Conservation (phyloP, 2,797 vertebrate genomes). For the Tinamus major region DNA sequence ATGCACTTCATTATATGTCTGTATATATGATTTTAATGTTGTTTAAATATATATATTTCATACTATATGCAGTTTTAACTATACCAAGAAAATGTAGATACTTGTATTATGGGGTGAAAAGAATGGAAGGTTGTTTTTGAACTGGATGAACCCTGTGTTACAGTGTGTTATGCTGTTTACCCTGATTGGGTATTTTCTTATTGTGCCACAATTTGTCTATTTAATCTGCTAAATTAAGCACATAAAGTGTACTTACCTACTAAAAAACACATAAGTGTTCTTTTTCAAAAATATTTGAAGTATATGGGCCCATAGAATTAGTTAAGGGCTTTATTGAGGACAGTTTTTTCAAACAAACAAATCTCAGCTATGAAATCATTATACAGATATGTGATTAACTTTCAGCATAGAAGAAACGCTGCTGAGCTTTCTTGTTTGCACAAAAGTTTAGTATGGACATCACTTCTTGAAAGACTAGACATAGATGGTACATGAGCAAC, state of each 20-base stretch:
- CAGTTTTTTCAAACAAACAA: background rate
- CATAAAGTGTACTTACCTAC: background rate
- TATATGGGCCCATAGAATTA: background rate
- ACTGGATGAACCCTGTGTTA: background rate
- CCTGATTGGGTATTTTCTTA: background rate
- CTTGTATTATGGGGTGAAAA: background rate
- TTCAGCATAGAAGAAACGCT: background rate
- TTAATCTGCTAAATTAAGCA: background rate
- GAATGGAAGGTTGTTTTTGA: background rate
- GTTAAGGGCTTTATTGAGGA: background rate
- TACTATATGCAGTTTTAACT: background rate
- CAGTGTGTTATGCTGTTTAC: background rate
- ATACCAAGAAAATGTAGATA: background rate
- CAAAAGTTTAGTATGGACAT: accelerated
- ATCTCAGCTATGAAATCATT: background rate
- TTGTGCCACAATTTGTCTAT: background rate
- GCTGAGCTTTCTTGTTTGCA: background rate
- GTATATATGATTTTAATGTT: background rate
- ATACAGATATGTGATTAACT: background rate
- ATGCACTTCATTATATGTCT: background rate
- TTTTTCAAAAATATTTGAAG: background rate
- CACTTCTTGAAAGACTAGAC: background rate
- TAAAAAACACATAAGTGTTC: background rate
- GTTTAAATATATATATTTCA: background rate
- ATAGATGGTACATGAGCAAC: background rate